Evolutionary conservation across 2,113 vertebrate genomes (phyloP).

Genomic region (Galemys pyrenaicus): DNA sequence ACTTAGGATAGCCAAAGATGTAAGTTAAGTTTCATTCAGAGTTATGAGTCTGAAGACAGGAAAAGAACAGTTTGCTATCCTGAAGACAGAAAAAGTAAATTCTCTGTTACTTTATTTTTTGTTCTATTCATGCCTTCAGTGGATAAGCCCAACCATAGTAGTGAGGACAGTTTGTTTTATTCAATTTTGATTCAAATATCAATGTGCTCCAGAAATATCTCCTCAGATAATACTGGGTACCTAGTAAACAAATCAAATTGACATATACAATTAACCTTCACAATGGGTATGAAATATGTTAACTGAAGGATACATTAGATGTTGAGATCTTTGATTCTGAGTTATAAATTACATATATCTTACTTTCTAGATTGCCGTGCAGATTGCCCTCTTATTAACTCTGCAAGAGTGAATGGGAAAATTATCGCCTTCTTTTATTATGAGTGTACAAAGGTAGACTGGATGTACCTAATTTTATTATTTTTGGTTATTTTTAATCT

Average conservation of each 20-base stretch:
- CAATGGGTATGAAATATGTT: not conserved
- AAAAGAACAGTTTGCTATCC: not conserved
- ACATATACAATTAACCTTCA: not conserved
- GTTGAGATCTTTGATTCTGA: not conserved
- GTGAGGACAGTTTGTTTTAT: not conserved
- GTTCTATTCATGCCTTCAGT: not conserved
- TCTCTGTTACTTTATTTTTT: not conserved
- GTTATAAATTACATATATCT: not conserved
- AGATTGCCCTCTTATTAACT: not conserved
- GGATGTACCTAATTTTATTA: not conserved
- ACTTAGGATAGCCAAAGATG: fast-evolving
- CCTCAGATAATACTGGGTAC: not conserved
- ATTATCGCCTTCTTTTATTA: not conserved
- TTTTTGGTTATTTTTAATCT: not conserved
- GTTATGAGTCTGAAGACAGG: not conserved
- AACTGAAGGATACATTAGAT: not conserved
- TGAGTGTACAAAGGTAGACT: not conserved
- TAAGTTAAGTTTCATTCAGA: not conserved
- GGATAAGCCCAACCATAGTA: not conserved
- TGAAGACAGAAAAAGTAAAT: not conserved
- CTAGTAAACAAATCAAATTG: not conserved
- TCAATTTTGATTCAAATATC: not conserved
- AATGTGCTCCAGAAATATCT: not conserved
- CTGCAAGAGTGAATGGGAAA: not conserved
- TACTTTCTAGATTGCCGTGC: not conserved